Conservation (phyloP, 2,797 vertebrate species). For the Tinamus major region DNA sequence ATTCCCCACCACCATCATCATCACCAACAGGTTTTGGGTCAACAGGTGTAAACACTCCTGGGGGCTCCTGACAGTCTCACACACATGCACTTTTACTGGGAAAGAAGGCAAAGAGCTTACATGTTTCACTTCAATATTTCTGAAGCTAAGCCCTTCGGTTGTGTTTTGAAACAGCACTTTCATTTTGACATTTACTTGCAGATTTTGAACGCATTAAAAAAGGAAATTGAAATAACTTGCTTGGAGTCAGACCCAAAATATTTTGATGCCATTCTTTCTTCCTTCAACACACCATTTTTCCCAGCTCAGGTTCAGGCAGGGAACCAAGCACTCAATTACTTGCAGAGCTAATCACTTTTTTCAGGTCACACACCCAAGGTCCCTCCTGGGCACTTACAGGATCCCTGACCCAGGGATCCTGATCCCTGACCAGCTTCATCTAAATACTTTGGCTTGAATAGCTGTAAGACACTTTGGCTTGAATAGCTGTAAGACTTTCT, state of each 20-base stretch:
- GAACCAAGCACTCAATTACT: accelerated
- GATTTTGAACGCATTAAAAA: not conserved
- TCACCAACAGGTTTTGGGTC: not conserved
- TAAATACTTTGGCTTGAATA: not conserved
- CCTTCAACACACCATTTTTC: not conserved
- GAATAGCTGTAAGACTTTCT: not conserved
- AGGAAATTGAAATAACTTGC: not conserved
- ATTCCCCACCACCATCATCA: not conserved
- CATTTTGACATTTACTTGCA: not conserved
- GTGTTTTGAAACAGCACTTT: not conserved
- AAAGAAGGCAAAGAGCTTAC: not conserved
- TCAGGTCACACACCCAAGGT: not conserved
- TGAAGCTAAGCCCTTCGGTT: not conserved
- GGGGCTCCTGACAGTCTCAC: not conserved
- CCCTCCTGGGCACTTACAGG: too few relatives aligned
- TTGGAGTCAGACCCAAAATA: not conserved
- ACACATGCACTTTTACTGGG: not conserved
- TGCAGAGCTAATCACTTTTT: not conserved
- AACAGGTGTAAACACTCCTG: not conserved
- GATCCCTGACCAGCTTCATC: not conserved
- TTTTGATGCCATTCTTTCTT: not conserved
- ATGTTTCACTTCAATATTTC: not conserved
- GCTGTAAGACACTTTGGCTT: not conserved
- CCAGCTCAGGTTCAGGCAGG: not conserved
- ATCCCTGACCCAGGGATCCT: not conserved